phyloP scores from a whole-genome alignment of 2,888 invertebrate genomes.

The Agrochola litura region DNA sequence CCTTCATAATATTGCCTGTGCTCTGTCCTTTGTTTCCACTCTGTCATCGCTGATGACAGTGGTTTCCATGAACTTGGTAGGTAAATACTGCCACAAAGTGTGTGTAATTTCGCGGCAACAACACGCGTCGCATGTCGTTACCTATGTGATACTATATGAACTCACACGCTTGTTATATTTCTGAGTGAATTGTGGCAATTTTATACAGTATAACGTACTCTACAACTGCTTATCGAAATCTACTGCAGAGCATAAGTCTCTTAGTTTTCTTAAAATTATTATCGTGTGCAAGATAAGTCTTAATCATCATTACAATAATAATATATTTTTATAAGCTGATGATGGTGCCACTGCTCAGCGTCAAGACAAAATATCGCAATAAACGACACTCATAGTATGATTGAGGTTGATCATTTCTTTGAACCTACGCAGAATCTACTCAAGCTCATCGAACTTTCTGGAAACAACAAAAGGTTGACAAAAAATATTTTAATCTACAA shows the following conservation, averaged over 20 bases:
- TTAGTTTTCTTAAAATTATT: too few relatives aligned
- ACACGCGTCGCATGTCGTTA: constrained; percentile 46
- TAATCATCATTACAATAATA: too few relatives aligned
- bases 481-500: constrained; percentile 5
- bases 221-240: background rate
- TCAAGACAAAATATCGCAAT: too few relatives aligned
- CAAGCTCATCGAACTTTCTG: too few relatives aligned
- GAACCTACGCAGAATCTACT: too few relatives aligned
- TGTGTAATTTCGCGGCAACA: constrained; percentile 61
- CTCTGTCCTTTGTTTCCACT: constrained; percentile 30
- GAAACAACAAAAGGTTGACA: background rate
- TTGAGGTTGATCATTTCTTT: too few relatives aligned
- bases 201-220: background rate
- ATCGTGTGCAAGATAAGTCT: too few relatives aligned
- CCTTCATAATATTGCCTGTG: background rate
- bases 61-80: constrained; percentile 72
- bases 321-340: too few relatives aligned
- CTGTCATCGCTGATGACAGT: constrained; percentile 20
- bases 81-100: constrained; percentile 47
- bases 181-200: background rate
- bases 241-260: background rate
- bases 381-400: too few relatives aligned
- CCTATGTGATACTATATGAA: constrained; percentile 37
- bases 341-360: too few relatives aligned
- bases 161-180: constrained; percentile 19